These are phyloP conservation scores for Melanostigma gelatinosum DNA, from an alignment of 2,113 vertebrate genomes.

Conservation along the genomic window DNA sequence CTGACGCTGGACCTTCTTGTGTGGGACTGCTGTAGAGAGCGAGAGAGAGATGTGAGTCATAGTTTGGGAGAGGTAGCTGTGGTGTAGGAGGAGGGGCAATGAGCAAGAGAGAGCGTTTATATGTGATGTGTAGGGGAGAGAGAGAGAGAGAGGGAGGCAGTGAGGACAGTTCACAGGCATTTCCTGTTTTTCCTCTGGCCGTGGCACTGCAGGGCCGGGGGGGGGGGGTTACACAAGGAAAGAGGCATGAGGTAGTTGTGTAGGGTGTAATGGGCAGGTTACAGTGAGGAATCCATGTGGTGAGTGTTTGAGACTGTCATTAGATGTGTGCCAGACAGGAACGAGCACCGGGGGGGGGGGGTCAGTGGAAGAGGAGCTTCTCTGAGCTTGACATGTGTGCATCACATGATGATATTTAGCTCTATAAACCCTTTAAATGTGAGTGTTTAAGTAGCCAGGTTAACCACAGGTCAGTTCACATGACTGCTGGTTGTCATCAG, in stretches of 20 bases:
- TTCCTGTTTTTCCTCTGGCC: constrained; percentile 81
- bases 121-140: constrained; percentile 41
- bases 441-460: neutral
- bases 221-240: constrained; percentile 32
- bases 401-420: neutral
- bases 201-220: constrained; percentile 66
- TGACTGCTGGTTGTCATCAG: no score
- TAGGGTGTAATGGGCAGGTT: constrained; percentile 67
- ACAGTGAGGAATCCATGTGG: constrained; percentile 59
- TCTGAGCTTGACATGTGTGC: neutral
- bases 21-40: constrained; percentile 17
- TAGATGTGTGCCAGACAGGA: constrained; percentile 51
- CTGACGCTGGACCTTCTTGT: constrained; percentile 47
- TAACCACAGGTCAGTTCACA: neutral
- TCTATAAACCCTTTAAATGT: neutral
- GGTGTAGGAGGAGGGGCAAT: constrained; percentile 63
- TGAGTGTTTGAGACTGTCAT: constrained; percentile 52
- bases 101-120: constrained; percentile 35
- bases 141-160: constrained; percentile 60
- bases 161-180: constrained; percentile 79
- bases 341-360: neutral
- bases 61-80: constrained; percentile 67
- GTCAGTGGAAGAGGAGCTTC: neutral
- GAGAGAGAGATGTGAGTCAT: constrained; percentile 73
- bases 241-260: constrained; percentile 43